Evolutionary conservation across 2,888 invertebrate species (phyloP).

Genomic region (Cephus pygmeus): DNA sequence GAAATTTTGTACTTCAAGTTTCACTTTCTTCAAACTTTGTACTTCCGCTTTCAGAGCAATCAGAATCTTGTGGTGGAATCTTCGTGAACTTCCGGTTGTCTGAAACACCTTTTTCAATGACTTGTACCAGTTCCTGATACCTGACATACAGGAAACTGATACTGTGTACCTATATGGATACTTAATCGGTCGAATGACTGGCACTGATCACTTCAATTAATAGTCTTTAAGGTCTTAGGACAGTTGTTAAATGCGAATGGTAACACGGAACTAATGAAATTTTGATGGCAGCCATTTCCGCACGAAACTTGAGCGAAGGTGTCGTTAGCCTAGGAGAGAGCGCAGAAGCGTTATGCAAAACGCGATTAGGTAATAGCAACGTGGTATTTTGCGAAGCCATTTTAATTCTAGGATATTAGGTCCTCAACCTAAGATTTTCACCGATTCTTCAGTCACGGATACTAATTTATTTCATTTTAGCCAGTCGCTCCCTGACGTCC

Average conservation of each 20-base stretch:
- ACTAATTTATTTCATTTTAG: not conserved
- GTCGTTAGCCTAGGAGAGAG: conserved; percentile 12
- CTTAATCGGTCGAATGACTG: not conserved
- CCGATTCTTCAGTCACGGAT: not conserved
- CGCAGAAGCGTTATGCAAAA: conserved; percentile 43
- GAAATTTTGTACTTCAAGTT: not conserved
- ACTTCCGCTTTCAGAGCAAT: not conserved
- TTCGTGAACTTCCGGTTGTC: not conserved
- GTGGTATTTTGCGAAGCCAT: not conserved
- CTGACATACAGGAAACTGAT: conserved; percentile 10
- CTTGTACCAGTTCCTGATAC: not conserved
- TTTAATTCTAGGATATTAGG: not conserved
- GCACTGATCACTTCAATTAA: not conserved
- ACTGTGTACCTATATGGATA: not conserved
- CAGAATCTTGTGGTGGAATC: not conserved
- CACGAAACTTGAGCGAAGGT: not conserved
- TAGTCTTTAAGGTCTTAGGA: not conserved
- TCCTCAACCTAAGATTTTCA: not conserved
- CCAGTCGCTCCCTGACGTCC: not conserved
- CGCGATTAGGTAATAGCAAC: conserved; percentile 40
- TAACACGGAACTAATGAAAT: not conserved
- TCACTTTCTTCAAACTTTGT: not conserved
- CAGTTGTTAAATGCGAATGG: not conserved
- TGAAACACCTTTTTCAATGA: not conserved
- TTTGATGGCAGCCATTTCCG: not conserved